Percentiles rank a stretch among this genome's conserved stretches.
These are phyloP conservation scores for Dendrophyllia cribrosa DNA, from an alignment of 64 coral and sea anemone species.

Conservation along the genomic window DNA sequence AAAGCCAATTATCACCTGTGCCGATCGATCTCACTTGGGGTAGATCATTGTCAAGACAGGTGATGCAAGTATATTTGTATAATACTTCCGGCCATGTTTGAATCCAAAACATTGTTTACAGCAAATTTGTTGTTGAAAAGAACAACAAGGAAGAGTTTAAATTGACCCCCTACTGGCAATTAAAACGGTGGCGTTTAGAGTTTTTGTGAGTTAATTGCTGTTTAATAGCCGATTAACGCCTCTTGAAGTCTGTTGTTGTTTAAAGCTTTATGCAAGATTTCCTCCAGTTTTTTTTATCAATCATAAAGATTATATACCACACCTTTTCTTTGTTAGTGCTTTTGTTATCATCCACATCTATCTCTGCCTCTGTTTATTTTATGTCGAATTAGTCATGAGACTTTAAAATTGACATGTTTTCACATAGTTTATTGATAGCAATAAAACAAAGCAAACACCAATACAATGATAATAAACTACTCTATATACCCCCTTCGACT, in stretches of 20 bases:
- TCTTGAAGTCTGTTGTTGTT: neutral
- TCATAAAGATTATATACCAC: neutral
- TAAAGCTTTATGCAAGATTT: neutral
- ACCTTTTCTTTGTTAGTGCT: neutral
- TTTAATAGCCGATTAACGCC: slow-evolving; percentile 2
- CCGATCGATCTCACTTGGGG: neutral
- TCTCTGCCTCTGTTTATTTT: neutral
- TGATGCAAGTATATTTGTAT: neutral
- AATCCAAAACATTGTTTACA: neutral
- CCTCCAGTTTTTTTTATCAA: neutral
- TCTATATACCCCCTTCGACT: neutral
- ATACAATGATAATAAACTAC: neutral
- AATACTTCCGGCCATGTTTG: neutral
- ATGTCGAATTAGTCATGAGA: neutral
- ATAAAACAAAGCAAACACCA: neutral
- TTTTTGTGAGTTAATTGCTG: neutral
- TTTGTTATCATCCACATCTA: neutral
- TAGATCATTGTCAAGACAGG: neutral
- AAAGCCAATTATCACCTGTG: slow-evolving; percentile 14
- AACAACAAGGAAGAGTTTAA: neutral
- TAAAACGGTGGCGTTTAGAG: neutral
- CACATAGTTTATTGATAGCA: neutral
- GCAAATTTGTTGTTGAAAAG: slow-evolving; percentile 1
- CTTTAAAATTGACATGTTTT: neutral
- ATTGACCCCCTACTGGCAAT: slow-evolving; percentile 20